Evolutionary conservation across 2,888 invertebrate species (phyloP), one percentile per base, ranked within the genome.

Genomic region (Emesis furor): DNA sequence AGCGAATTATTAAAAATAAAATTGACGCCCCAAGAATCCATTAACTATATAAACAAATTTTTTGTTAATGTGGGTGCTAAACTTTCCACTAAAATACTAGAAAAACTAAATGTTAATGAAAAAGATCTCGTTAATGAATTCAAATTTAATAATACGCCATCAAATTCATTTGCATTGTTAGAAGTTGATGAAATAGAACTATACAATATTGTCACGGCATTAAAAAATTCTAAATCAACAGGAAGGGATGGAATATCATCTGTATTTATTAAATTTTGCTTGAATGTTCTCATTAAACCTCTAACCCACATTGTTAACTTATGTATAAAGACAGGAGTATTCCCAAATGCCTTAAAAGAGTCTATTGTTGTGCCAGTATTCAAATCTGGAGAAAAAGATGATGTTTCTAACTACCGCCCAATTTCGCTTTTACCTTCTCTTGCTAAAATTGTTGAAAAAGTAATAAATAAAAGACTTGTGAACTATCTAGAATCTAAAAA

Each of bases 331-430:
- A 35, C 73, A 51, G 73, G 73, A 5, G 35, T 17, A 7, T 73
- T 73, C 4, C 46, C 73, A 1, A 32, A 32, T 32, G 42, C 30
- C 10, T 51, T 42, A 51, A 72, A 72, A 14, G 51, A 42, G 4
- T 39, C 71, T 7, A 30, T 71, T 12, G 42, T 71, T 0, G 7
- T 42, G 4, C 71, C 71, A 24, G 37, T 71, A 1, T 10, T 46
- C n/a, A 71, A 71, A 71, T 42, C 71, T 14, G 46, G 71, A 7
- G 3, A 42, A 6, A 71, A 71, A 71, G 42, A 12, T 30, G 46
- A 71, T 30, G 46, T 71, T 14, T 42, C 42, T n/a, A 71, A 71
- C 14, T 71, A 71, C 7, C 46, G 42, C 10, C 71, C 71, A 71
- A 71, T 71, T 6, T 10, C 24, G 8, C 39, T 42, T 0, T 42